A percentile compares a stretch with the other conserved stretches of the same genome.
phyloP scores from a whole-genome alignment of 2,888 invertebrate species.

The Cinara cedri region DNA sequence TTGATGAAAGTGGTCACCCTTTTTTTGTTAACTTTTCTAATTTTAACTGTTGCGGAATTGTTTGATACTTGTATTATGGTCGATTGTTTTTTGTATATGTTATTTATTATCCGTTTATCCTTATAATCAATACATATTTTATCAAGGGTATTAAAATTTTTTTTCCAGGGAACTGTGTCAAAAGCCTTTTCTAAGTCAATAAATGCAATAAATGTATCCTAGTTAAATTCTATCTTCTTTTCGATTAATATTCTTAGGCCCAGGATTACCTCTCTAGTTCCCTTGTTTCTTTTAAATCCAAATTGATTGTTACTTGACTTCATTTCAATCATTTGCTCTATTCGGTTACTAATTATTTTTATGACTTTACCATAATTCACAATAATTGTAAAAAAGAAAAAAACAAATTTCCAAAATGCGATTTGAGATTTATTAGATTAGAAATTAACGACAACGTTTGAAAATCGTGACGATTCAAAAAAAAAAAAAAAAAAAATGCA shows the following conservation, averaged over 20 bases:
- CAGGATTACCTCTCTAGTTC: not conserved
- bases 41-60: not conserved
- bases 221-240: conserved; percentile 3
- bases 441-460: no score
- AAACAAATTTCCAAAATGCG: no score
- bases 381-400: no score
- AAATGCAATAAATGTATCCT: no score
- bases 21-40: not conserved
- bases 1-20: not conserved
- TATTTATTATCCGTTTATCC: not conserved
- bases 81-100: not conserved
- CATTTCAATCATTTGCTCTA: not conserved
- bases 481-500: no score
- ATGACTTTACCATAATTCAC: no score
- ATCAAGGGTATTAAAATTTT: no score
- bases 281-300: conserved; percentile 15
- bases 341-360: conserved; percentile 3
- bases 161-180: no score
- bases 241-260: not conserved
- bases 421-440: no score
- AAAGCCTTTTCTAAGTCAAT: no score
- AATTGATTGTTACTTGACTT: conserved; percentile 1
- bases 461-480: no score
- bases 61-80: not conserved
- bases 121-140: not conserved